Conservation (phyloP, 2,888 invertebrate genomes). For the Xestobium rufovillosum region DNA sequence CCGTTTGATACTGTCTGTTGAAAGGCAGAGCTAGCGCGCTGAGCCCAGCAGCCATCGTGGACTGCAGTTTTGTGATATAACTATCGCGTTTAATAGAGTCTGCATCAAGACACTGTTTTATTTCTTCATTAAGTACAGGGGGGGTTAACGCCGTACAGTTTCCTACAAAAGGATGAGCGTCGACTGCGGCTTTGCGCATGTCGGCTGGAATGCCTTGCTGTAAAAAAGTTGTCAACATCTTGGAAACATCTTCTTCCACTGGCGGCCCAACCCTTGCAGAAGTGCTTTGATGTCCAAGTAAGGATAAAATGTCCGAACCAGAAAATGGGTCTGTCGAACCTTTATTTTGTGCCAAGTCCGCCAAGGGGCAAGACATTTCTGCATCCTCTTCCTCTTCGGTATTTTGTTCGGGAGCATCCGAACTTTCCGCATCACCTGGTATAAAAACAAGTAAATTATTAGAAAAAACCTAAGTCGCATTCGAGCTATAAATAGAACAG, state of each 20-base stretch:
- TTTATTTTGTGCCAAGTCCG: too few species aligned
- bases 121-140: conserved; percentile 12
- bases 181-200: conserved; percentile 8
- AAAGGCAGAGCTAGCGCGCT: conserved; percentile 16
- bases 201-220: conserved; percentile 12
- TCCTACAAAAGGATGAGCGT: conserved; percentile 11
- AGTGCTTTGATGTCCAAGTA: too few species aligned
- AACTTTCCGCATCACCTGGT: too few species aligned
- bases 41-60: conserved; percentile 9
- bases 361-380: too few species aligned
- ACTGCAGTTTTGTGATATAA: conserved; percentile 13
- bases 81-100: conserved; percentile 11
- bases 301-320: neutral
- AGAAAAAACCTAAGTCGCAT: too few species aligned
- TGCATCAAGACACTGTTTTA: conserved; percentile 10
- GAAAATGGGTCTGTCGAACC: too few species aligned
- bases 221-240: conserved; percentile 10
- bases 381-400: too few species aligned
- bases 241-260: conserved; percentile 15
- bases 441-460: too few species aligned
- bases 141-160: conserved; percentile 10
- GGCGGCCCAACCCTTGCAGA: too few species aligned
- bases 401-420: too few species aligned
- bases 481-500: too few species aligned
- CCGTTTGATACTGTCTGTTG: conserved; percentile 5